These are phyloP conservation scores for Engystomops pustulosus DNA, from an alignment of 2,113 vertebrate genomes.

Conservation along the genomic window DNA sequence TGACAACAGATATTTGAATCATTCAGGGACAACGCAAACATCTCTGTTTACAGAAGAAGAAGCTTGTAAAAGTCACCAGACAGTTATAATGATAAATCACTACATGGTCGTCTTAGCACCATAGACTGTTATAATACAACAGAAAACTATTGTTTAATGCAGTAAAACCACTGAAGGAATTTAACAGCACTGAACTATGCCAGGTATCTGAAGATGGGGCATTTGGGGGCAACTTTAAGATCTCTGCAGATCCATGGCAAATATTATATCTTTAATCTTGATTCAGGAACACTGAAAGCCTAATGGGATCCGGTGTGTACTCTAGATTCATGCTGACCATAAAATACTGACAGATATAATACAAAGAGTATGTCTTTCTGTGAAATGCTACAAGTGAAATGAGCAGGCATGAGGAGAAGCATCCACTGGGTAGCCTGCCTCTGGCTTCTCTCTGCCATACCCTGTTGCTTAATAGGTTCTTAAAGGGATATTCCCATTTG, in stretches of 20 bases:
- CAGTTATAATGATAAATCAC: background rate
- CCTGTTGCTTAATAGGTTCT: no score
- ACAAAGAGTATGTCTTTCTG: no score
- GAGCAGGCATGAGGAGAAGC: no score
- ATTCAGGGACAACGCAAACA: background rate
- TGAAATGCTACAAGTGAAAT: no score
- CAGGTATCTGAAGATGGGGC: background rate
- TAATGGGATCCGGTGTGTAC: no score
- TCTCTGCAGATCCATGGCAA: no score
- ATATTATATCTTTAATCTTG: background rate
- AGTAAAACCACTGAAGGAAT: background rate
- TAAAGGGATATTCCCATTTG: no score
- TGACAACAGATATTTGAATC: background rate
- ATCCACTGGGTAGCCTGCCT: no score
- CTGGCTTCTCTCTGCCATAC: no score
- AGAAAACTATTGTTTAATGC: background rate
- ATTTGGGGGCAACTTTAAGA: background rate
- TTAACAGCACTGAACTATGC: background rate
- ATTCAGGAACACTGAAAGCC: no score
- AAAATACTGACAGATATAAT: no score
- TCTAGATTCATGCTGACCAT: no score
- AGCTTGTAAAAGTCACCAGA: slow-evolving; percentile 8
- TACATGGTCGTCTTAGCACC: background rate
- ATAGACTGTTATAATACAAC: background rate
- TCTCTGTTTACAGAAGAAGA: background rate